A percentile compares a stretch with the other conserved stretches of the same genome.
phyloP scores from a whole-genome alignment of 2,797 vertebrate species.

The Nyctalus aviator region DNA sequence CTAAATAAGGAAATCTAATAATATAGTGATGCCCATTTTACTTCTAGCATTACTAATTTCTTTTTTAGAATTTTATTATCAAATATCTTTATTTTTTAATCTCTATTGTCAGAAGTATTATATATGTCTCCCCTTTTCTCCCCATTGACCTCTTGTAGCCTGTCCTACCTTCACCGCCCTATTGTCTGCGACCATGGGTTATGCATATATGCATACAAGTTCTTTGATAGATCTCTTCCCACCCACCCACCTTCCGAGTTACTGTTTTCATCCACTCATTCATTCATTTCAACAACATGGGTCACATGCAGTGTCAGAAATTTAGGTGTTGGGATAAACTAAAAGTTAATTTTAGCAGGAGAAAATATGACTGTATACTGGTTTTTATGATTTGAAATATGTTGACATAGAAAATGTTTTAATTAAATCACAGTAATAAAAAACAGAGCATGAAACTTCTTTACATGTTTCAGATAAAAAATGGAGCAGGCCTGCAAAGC shows the following conservation, averaged over 20 bases:
- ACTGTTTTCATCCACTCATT: constrained; percentile 49
- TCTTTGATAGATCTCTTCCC: no score
- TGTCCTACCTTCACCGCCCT: no score
- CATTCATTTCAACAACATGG: constrained; percentile 33
- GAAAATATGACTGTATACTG: constrained; percentile 24
- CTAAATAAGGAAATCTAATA: constrained; percentile 50
- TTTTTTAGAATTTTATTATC: background rate
- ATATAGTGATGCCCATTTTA: constrained; percentile 25
- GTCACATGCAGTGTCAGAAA: background rate
- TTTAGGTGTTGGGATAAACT: background rate
- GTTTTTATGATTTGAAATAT: constrained; percentile 8
- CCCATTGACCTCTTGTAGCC: no score
- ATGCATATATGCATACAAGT: no score
- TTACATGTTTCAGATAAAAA: constrained; percentile 21
- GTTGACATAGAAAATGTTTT: constrained; percentile 57
- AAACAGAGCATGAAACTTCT: background rate
- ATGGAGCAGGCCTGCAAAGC: background rate
- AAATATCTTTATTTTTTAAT: no score
- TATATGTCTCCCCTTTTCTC: no score
- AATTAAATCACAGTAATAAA: constrained; percentile 55
- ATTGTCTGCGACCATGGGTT: no score
- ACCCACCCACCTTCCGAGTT: background rate
- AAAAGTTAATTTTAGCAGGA: constrained; percentile 52
- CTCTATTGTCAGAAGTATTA: no score
- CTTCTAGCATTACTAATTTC: constrained; percentile 53